Base-by-base conservation (phyloP, 2,888 invertebrate species). In the Eristalis arbustorum region DNA sequence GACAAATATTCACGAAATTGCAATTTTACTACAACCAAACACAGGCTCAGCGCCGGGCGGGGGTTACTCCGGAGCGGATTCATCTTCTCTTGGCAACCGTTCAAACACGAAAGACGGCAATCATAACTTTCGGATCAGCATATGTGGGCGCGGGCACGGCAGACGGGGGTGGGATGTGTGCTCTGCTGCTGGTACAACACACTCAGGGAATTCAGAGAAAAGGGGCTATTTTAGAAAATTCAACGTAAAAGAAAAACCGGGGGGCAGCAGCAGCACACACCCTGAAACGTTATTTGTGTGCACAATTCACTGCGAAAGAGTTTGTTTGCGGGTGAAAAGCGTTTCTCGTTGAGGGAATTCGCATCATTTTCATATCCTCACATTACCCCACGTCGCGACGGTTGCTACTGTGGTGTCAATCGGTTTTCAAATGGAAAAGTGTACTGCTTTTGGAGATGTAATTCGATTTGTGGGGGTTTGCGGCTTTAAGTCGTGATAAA, bases 261-360 rank as follows among this genome's bases (percentile, higher is more conserved):
- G n/a, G 57, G n/a, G n/a, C n/a, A n/a, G n/a, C n/a, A n/a, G 59
- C 59, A 25, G 31, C 61, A 64, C 34, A 64, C 49, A 40, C 31
- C 63, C 63, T 6, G 61, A 42, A 75, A 31, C 11, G 59, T 67
- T 75, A n/a, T 67, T 75, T 75, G 42, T 49, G 49, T 67, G 61
- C 75, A 67, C 67, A 75, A 61, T 75, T 67, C 75, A 42, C 42
- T 67, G n/a, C n/a, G 67, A 75, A 75, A 67, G 59, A 75, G 61
- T 59, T 75, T 75, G 61, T 25, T 61, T 75, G 75, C 59, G 67
- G 34, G 63, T 40, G 62, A 37, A 34, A 63, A 73, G 25, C 63
- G 34, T 64, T 56, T 34, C 34, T 63, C 34, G n/a, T n/a, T 49
- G 56, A 14, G 56, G 56, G 56, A 73, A 73, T 73, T 49, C 25